phyloP scores from a whole-genome alignment of 1,140 invertebrate genomes.

The Halyomorpha halys region DNA sequence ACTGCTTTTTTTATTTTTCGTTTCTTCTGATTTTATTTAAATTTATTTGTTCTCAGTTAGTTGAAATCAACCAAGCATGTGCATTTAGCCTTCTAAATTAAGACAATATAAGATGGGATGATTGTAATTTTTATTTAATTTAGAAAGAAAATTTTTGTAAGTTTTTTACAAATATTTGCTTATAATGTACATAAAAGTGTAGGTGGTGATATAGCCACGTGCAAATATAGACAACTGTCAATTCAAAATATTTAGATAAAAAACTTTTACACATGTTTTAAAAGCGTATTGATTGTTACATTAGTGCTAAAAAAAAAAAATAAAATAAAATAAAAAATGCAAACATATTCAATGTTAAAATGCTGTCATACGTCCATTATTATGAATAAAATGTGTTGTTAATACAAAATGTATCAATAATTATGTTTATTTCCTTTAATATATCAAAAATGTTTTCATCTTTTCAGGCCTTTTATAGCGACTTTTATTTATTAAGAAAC shows the following conservation, averaged over 20 bases:
- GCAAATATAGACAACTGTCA: constrained; percentile 25
- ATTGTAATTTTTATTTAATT: constrained; percentile 10
- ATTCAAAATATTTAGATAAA: constrained; percentile 24
- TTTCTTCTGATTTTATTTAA: too few relatives aligned
- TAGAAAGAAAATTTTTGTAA: constrained; percentile 12
- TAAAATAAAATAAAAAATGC: constrained; percentile 12
- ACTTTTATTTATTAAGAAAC: too few relatives aligned
- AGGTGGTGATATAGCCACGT: constrained; percentile 9
- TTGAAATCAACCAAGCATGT: background rate
- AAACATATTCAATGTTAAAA: constrained; percentile 28
- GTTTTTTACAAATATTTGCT: constrained; percentile 17
- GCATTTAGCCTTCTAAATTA: constrained; percentile 6
- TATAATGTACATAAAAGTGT: constrained; percentile 21
- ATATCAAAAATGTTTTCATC: too few relatives aligned
- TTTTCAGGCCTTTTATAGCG: too few relatives aligned
- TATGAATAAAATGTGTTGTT: constrained; percentile 28
- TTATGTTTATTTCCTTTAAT: constrained; percentile 3
- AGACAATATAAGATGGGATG: constrained; percentile 12
- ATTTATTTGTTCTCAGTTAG: too few relatives aligned
- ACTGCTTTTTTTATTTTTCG: too few relatives aligned
- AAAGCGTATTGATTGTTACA: constrained; percentile 25
- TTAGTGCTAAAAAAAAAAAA: constrained; percentile 21
- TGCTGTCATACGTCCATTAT: constrained; percentile 28
- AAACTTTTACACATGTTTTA: constrained; percentile 18
- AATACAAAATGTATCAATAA: background rate